A percentile compares a stretch with the other conserved stretches of the same genome.
Conservation (phyloP, 2,888 invertebrate genomes). For the Acleris sparsana region DNA sequence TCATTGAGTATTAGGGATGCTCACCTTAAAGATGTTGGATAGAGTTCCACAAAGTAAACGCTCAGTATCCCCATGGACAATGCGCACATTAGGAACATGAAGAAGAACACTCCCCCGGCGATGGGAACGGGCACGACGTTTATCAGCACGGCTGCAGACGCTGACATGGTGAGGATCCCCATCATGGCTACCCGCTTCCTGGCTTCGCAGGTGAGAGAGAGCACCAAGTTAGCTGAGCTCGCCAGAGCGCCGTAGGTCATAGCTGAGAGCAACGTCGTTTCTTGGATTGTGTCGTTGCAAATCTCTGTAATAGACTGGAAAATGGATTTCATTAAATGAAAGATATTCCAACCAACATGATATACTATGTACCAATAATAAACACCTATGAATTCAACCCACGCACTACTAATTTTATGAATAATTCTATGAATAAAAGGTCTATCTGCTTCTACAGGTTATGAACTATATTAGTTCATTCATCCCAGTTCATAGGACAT, state of each 20-base stretch:
- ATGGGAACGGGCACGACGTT: conserved; percentile 66
- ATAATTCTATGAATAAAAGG: too few relatives aligned
- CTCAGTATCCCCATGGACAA: conserved; percentile 75
- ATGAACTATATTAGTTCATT: too few relatives aligned
- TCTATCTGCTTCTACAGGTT: too few relatives aligned
- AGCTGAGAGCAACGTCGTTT: conserved; percentile 72
- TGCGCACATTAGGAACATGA: conserved; percentile 73
- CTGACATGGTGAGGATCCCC: conserved; percentile 60
- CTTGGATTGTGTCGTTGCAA: conserved; percentile 75
- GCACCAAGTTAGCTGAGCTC: conserved; percentile 66
- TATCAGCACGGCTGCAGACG: conserved; percentile 60
- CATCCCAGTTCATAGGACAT: too few relatives aligned
- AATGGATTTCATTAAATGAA: background rate
- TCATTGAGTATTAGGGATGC: conserved; percentile 18
- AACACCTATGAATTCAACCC: background rate
- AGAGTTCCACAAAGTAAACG: conserved; percentile 77
- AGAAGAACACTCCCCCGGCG: conserved; percentile 75
- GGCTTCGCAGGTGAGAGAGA: conserved; percentile 71
- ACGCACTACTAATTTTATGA: too few relatives aligned
- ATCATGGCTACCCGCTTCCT: conserved; percentile 73
- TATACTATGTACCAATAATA: background rate
- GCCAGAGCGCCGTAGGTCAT: conserved; percentile 75
- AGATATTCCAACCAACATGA: background rate
- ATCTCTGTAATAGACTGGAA: conserved; percentile 55
- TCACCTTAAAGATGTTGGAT: conserved; percentile 76